A percentile compares a stretch with the other conserved stretches of the same genome.
Evolutionary conservation across 64 coral and sea anemone species (phyloP).

Genomic region (Acropora tenuis): DNA sequence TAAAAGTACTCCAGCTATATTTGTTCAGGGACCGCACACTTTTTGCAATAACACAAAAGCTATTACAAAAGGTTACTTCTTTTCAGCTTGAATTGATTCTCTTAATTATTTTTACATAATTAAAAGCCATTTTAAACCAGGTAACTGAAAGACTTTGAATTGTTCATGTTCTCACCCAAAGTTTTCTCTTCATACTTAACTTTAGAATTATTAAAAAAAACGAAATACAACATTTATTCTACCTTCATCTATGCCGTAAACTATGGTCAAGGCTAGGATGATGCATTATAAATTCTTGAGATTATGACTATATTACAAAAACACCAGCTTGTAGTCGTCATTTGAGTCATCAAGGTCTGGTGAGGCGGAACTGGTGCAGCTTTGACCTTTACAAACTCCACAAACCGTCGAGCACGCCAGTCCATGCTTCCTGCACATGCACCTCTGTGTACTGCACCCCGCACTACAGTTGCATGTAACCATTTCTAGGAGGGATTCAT

Average conservation of each 20-base stretch:
- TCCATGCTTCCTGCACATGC: constrained; percentile 30
- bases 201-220: constrained; percentile 9
- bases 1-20: neutral
- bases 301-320: constrained; percentile 19
- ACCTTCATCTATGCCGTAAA: constrained; percentile 10
- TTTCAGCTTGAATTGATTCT: constrained; percentile 18
- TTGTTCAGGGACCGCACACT: constrained; percentile 5
- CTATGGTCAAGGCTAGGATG: constrained; percentile 6
- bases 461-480: constrained; percentile 39
- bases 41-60: neutral
- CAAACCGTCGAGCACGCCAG: constrained; percentile 26
- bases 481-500: constrained; percentile 12
- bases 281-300: constrained; percentile 13
- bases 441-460: constrained; percentile 24
- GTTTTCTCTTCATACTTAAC: constrained; percentile 7
- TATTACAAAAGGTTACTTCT: constrained; percentile 3
- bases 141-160: constrained; percentile 4
- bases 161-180: constrained; percentile 2
- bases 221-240: constrained; percentile 15
- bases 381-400: constrained; percentile 19
- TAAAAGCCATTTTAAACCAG: constrained; percentile 14
- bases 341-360: constrained; percentile 39
- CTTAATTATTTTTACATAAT: constrained; percentile 9
- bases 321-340: constrained; percentile 17
- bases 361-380: constrained; percentile 37